Evolutionary conservation across 2,797 vertebrate species (phyloP), one percentile per base, ranked within the genome.

Genomic region (Lagocephalus sceleratus): DNA sequence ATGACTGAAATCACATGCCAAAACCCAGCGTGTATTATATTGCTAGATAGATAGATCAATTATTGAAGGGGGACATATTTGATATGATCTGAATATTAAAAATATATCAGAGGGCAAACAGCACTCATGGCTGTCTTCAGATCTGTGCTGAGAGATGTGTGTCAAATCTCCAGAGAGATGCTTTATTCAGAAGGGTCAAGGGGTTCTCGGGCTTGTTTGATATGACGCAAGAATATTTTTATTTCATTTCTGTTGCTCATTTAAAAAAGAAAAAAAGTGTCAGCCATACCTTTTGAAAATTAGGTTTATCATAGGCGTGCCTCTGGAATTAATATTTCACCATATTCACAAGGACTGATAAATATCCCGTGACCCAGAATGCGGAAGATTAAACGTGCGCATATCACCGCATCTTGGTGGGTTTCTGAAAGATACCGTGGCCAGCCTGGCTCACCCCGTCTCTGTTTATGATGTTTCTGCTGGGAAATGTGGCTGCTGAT

Each of bases 71-170:
- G 67, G 73, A 72, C 76, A 81, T 70, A 81, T 86, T 86, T 89
- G 78, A 88, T 85, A 81, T 83, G 70, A 87, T 86, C 71, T 84
- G 78, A 84, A 85, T 87, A 86, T 88, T 84, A 86, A 86, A 87
- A 88, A 85, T 90, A 88, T 90, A 88, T 89, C 82, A 84, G 81
- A 82, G 84, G 77, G 68, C 83, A 85, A 87, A 84, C 84, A 87
- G 81, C 82, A 82, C 82, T 66, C 78, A 67, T 75, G 73, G 63
- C 74, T 75, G 78, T 71, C 73, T 81, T 89, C 75, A 87, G 85
- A 89, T 88, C 70, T 83, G 66, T 57, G 74, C 78, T 85, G 84
- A 85, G 79, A 85, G 78, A 87, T 82, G 81, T 83, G 79, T 88
- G 83, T 89, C 84, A 83, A 81, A 81, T 82, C 85, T 89, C 82